Evolutionary conservation across 2,888 invertebrate genomes (phyloP).

Genomic region (Troides aeacus): DNA sequence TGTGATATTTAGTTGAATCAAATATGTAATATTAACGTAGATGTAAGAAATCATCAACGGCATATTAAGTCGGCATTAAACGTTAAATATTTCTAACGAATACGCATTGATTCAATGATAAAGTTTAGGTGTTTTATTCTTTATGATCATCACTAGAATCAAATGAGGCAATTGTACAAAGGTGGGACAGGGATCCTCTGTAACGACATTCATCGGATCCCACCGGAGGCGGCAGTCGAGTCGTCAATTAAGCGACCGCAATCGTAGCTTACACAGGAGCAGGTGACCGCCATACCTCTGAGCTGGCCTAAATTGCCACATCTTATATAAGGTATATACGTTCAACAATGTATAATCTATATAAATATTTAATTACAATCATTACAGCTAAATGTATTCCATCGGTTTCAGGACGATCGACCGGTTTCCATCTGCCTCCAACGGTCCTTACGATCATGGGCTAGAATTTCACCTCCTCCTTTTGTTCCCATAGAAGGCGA

Average conservation of each 20-base stretch:
- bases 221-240: slow-evolving; percentile 8
- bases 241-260: slow-evolving; percentile 8
- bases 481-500: too few relatives aligned
- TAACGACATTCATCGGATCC: slow-evolving; percentile 18
- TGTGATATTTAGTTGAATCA: too few relatives aligned
- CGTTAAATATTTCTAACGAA: not conserved
- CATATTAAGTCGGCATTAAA: too few relatives aligned
- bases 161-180: slow-evolving; percentile 8
- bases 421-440: too few relatives aligned
- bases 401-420: too few relatives aligned
- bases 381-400: too few relatives aligned
- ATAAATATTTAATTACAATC: too few relatives aligned
- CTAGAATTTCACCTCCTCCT: too few relatives aligned
- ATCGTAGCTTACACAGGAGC: slow-evolving; percentile 19
- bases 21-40: not conserved
- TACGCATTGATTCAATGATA: not conserved
- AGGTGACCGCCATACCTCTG: slow-evolving; percentile 5
- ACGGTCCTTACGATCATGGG: too few relatives aligned
- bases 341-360: too few relatives aligned
- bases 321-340: slow-evolving; percentile 1
- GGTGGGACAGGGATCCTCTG: slow-evolving; percentile 3
- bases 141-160: slow-evolving; percentile 5
- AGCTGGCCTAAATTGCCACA: not conserved
- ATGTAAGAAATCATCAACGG: not conserved
- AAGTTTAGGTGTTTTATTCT: not conserved